Percentiles rank a stretch among this genome's conserved stretches.
Conservation (phyloP, 2,113 vertebrate species). For the Phalacrocorax brasilianus region DNA sequence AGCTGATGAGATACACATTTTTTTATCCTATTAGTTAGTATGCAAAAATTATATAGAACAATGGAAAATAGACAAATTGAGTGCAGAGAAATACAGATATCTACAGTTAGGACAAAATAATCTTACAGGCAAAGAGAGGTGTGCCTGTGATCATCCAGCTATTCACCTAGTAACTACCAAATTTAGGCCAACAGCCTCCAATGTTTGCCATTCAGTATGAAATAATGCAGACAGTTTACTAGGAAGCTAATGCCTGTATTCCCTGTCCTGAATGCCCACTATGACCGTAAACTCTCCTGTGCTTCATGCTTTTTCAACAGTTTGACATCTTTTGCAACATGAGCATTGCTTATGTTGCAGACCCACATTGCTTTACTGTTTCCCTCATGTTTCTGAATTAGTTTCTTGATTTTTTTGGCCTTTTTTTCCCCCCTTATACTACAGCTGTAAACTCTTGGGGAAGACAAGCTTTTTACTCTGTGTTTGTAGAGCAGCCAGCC, state of each 20-base stretch:
- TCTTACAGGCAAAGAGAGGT: not conserved
- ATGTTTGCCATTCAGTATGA: not conserved
- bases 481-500: not conserved
- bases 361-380: rapidly evolving
- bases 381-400: not conserved
- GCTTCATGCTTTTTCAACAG: not conserved
- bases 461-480: not conserved
- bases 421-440: not conserved
- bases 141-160: not conserved
- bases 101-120: not conserved
- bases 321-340: not conserved
- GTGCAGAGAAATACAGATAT: not conserved
- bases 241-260: not conserved
- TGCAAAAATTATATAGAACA: not conserved
- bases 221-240: rapidly evolving
- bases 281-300: not conserved
- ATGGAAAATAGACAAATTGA: not conserved
- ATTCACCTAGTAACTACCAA: not conserved
- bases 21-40: not conserved
- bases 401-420: not conserved
- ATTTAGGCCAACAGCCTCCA: not conserved
- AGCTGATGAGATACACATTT: not conserved
- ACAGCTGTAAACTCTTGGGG: not conserved
- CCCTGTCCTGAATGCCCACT: not conserved
- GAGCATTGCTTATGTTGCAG: not conserved